Conservation (phyloP, 2,888 invertebrate species). For the Habroteleia sp. region DNA sequence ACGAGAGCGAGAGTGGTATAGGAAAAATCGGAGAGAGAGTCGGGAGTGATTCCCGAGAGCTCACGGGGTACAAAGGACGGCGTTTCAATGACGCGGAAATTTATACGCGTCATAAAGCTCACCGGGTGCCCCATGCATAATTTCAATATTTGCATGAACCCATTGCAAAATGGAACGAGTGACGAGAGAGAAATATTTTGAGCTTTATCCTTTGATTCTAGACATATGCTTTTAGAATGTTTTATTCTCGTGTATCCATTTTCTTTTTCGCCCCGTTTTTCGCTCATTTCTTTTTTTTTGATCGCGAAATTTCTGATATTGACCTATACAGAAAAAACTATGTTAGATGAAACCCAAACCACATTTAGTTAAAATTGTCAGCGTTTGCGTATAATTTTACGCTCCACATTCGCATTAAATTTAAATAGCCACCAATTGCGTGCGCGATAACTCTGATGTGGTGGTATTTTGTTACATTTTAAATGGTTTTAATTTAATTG, state of each 20-base stretch:
- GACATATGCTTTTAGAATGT: conserved; percentile 57
- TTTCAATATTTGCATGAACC: conserved; percentile 64
- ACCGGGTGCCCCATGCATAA: conserved; percentile 59
- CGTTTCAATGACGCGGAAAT: conserved; percentile 63
- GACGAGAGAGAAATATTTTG: conserved; percentile 63
- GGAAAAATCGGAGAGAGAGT: conserved; percentile 57
- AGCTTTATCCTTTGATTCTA: conserved; percentile 57
- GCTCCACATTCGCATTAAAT: no score
- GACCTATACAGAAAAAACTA: conserved; percentile 15
- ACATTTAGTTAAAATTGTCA: no score
- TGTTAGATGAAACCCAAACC: no score
- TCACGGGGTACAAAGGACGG: conserved; percentile 58
- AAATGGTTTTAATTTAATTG: no score
- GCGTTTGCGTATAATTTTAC: no score
- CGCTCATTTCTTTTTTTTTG: neutral
- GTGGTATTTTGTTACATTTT: no score
- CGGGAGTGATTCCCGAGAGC: conserved; percentile 54
- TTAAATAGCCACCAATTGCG: no score
- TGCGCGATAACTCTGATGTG: no score
- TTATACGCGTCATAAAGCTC: conserved; percentile 64
- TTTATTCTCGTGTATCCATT: conserved; percentile 40
- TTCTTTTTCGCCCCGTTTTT: conserved; percentile 15
- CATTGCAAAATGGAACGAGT: conserved; percentile 62
- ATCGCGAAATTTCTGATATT: conserved; percentile 17
- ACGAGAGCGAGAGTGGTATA: conserved; percentile 14